Percentiles rank a stretch among this genome's conserved stretches.
Evolutionary conservation across 2,888 invertebrate species (phyloP).

Genomic region (Neelides folsomi): DNA sequence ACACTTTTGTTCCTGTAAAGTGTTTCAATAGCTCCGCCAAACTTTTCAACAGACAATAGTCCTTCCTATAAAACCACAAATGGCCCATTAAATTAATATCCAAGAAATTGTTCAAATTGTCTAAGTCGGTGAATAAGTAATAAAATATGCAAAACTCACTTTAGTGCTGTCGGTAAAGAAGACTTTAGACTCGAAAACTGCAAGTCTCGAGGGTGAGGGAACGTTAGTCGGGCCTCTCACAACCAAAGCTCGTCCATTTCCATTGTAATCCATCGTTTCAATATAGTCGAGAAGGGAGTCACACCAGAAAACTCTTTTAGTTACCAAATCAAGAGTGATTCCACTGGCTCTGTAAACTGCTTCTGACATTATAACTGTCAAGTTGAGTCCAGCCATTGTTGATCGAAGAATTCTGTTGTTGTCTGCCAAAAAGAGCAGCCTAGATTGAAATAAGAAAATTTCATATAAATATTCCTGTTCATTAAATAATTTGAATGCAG

Average conservation of each 20-base stretch:
- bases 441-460: slow-evolving; percentile 28
- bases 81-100: too few species aligned
- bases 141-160: too few species aligned
- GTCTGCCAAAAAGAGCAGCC: slow-evolving; percentile 46
- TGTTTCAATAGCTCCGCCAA: slow-evolving; percentile 62
- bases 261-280: slow-evolving; percentile 88
- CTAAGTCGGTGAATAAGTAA: too few species aligned
- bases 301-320: slow-evolving; percentile 87
- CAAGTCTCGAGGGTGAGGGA: slow-evolving; percentile 69
- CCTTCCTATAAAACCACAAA: slow-evolving; percentile 48
- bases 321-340: slow-evolving; percentile 77
- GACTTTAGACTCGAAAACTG: slow-evolving; percentile 71
- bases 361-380: slow-evolving; percentile 70
- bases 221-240: slow-evolving; percentile 63
- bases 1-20: slow-evolving; percentile 68
- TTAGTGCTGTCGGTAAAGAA: slow-evolving; percentile 83
- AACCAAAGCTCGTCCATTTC: slow-evolving; percentile 63
- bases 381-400: slow-evolving; percentile 85
- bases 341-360: slow-evolving; percentile 90
- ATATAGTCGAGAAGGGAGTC: slow-evolving; percentile 90
- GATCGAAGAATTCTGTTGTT: slow-evolving; percentile 52
- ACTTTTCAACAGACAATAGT: slow-evolving; percentile 74
- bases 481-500: too few species aligned
- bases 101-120: too few species aligned
- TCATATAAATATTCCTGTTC: not conserved